Evolutionary conservation across 2,797 vertebrate genomes (phyloP), one percentile per base, ranked within the genome.

Genomic region (Neopelma chrysocephalum): DNA sequence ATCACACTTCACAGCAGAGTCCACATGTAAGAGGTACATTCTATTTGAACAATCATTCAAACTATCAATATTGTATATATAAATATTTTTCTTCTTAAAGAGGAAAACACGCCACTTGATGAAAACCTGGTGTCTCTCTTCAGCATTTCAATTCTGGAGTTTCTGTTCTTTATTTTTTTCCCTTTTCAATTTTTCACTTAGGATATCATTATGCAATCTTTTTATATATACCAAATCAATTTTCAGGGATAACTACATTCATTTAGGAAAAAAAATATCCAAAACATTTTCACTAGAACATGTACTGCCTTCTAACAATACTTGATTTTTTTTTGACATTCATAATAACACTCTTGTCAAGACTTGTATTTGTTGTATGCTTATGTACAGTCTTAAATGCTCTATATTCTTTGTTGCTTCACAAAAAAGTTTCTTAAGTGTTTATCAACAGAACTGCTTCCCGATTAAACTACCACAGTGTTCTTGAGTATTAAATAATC

Each of bases 11-110:
- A 29, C 56, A 65, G 38, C 42, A 22, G 15, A 92, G 31, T 26
- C 26, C 42, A 65, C 38, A 61, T 2, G 0, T 3, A 20, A 58
- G 27, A 77, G 36, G 40, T 3, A 57, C 0, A 54, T 43, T 8
- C 65, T 11, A 20, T 1, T 3, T 1, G 3, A 91, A 56, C 11
- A 65, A 27, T n/a, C 25, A 91, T 7, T 16, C 26, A 61, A 58
- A 61, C 20, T 48, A 60, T 27, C 65, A 5, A 31, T 14, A 7
- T 12, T 5, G 4, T 25, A 31, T 21, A 58, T 9, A 73, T 11
- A 87, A 64, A 43, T 53, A 77, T 12, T 70, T 70, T 4, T 89
- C 48, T 53, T 85, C 31, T 32, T 47, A 50, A 47, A 87, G 25
- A 68, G 0, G 4, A 78, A 69, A 75, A 70, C 1, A 26, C 3